Percentiles rank a stretch among this genome's conserved stretches.
Evolutionary conservation across 2,797 vertebrate genomes (phyloP).

Genomic region (Trichosurus vulpecula): DNA sequence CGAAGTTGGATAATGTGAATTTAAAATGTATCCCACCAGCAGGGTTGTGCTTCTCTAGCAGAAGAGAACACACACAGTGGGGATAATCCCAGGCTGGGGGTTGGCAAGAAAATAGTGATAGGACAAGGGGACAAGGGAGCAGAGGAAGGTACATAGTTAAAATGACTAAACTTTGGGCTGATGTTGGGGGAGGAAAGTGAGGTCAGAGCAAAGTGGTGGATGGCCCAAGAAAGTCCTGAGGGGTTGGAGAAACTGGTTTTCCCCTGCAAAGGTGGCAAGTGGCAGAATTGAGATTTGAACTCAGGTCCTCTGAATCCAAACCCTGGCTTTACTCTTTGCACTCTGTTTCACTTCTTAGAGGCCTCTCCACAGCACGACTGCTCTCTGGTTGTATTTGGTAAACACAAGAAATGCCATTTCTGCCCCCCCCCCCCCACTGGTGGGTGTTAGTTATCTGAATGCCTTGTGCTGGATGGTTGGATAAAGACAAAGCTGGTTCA

Average conservation of each 20-base stretch:
- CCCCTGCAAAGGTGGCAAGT: neutral
- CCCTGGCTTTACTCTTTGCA: neutral
- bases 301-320: neutral
- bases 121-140: neutral
- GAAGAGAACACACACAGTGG: neutral
- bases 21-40: neutral
- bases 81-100: neutral
- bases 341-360: neutral
- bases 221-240: neutral
- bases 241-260: neutral
- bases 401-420: neutral
- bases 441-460: neutral
- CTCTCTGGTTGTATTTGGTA: neutral
- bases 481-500: neutral
- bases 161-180: neutral
- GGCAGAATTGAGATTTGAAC: constrained; percentile 10
- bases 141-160: neutral
- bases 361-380: neutral
- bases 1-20: neutral
- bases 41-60: neutral
- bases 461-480: neutral
- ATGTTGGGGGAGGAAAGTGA: neutral
- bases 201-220: neutral
- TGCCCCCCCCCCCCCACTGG: neutral
- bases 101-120: neutral